A percentile compares a stretch with the other conserved stretches of the same genome.
Conservation (phyloP, 2,797 vertebrate species). For the Buceros bicornis region DNA sequence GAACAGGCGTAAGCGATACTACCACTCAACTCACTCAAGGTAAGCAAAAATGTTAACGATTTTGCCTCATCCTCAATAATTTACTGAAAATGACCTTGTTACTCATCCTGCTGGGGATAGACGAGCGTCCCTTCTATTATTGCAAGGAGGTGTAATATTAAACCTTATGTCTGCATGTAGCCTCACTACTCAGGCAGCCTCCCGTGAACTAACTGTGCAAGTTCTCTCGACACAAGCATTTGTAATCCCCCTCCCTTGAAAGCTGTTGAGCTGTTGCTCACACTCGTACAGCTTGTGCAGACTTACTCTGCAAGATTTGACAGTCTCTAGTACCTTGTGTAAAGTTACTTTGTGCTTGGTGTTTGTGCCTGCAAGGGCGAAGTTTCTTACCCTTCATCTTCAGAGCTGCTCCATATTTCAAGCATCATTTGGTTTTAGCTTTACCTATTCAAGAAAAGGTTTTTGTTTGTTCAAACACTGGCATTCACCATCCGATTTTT, state of each 20-base stretch:
- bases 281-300: background rate
- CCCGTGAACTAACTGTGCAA: background rate
- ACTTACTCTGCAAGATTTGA: background rate
- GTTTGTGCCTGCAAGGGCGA: background rate
- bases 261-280: background rate
- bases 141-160: background rate
- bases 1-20: background rate
- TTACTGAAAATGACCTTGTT: background rate
- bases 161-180: background rate
- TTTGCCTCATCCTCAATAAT: background rate
- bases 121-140: background rate
- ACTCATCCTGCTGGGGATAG: background rate
- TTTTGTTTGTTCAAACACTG: background rate
- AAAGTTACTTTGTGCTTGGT: background rate
- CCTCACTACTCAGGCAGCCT: background rate
- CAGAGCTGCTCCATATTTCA: background rate
- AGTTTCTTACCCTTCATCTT: background rate
- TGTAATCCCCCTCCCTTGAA: no score
- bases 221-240: background rate
- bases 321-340: background rate
- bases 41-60: background rate
- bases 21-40: background rate
- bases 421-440: background rate
- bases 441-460: background rate
- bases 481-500: background rate